These are phyloP conservation scores for Benitochromis conjunctus DNA, from an alignment of 2,113 vertebrate species.

Conservation along the genomic window DNA sequence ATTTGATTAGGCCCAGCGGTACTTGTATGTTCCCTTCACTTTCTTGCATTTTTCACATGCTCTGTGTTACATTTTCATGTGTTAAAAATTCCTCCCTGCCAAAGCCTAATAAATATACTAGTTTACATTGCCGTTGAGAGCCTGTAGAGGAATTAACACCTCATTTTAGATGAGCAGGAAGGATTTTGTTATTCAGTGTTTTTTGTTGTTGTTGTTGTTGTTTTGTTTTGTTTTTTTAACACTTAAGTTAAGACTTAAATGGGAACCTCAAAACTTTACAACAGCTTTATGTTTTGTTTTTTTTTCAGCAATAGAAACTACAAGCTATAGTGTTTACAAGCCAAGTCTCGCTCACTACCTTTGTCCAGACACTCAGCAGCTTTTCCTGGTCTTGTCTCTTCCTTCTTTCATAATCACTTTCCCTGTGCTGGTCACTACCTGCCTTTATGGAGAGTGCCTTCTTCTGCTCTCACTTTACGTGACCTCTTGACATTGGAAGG, in stretches of 20 bases:
- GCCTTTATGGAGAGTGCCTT: not conserved
- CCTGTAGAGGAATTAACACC: not conserved
- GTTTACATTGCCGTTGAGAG: not conserved
- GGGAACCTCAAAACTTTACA: not conserved
- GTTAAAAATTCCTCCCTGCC: not conserved
- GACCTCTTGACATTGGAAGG: conserved; percentile 25
- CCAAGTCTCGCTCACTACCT: not conserved
- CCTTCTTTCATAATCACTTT: not conserved
- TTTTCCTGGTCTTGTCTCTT: not conserved
- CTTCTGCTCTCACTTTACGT: not conserved
- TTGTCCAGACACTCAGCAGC: not conserved
- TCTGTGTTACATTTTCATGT: not conserved
- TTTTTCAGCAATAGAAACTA: not conserved
- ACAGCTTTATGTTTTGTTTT: not conserved
- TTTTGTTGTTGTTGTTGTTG: too few species aligned
- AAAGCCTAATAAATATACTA: conserved; percentile 9
- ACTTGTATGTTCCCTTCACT: not conserved
- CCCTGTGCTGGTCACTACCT: not conserved
- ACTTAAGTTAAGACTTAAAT: not conserved
- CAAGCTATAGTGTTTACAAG: not conserved
- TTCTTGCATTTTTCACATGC: not conserved
- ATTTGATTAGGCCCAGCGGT: too few species aligned
- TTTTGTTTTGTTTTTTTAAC: not conserved
- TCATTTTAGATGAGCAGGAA: not conserved
- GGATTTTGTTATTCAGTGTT: not conserved